These are phyloP conservation scores for Cyclophora albipunctata DNA, from an alignment of 2,888 invertebrate genomes.

Conservation along the genomic window DNA sequence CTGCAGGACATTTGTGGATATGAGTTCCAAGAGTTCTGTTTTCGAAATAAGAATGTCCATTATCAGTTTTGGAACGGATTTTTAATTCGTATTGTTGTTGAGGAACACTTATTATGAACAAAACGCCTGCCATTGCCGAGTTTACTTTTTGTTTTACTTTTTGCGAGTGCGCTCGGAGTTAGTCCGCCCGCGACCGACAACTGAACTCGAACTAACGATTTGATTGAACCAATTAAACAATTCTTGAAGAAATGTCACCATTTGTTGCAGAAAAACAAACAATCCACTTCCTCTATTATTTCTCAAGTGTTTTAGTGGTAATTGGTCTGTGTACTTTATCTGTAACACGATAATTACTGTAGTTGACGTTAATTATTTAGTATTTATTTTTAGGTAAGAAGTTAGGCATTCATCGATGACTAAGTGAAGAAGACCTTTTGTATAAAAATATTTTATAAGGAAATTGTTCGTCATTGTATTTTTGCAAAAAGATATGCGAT, in stretches of 20 bases:
- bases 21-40: too few species aligned
- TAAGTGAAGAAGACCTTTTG: too few species aligned
- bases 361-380: too few species aligned
- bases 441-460: too few species aligned
- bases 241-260: constrained; percentile 24
- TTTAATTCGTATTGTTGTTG: constrained; percentile 60
- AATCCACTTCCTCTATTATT: constrained; percentile 34
- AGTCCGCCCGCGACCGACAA: constrained; percentile 1
- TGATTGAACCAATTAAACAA: constrained; percentile 15
- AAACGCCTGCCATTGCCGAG: constrained; percentile 67
- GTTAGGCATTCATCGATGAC: too few species aligned
- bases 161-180: neutral
- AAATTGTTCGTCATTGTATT: too few species aligned
- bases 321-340: constrained; percentile 8
- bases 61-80: too few species aligned
- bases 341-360: constrained; percentile 2
- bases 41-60: too few species aligned
- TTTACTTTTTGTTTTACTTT: neutral
- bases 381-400: too few species aligned
- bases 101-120: constrained; percentile 76
- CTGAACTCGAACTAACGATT: constrained; percentile 14
- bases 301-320: constrained; percentile 11
- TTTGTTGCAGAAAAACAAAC: constrained; percentile 31
- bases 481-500: too few species aligned
- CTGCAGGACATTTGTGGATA: too few species aligned